A percentile compares a stretch with the other conserved stretches of the same genome.
These are phyloP conservation scores for Basileuterus tristriatus DNA, from an alignment of 2,797 vertebrate species.

Conservation along the genomic window DNA sequence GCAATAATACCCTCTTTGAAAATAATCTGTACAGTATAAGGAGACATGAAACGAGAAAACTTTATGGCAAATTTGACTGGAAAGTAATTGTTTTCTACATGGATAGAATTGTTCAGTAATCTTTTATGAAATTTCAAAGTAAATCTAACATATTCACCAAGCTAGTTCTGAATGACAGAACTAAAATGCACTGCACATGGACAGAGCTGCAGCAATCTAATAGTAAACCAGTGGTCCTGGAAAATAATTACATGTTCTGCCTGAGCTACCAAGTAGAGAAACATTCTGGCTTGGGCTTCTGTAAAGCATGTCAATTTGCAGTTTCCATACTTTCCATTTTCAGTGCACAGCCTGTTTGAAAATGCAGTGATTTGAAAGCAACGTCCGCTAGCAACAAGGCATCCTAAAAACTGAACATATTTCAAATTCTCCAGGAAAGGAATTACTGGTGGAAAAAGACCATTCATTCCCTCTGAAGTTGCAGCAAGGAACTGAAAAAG, in stretches of 20 bases:
- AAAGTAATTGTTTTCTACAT: slow-evolving; percentile 64
- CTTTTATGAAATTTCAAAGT: slow-evolving; percentile 48
- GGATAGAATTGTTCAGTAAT: slow-evolving; percentile 58
- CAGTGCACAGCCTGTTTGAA: not conserved
- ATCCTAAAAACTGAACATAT: slow-evolving; percentile 51
- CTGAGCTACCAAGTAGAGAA: slow-evolving; percentile 57
- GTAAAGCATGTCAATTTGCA: slow-evolving; percentile 55
- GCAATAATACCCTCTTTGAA: not conserved
- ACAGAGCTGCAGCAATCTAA: slow-evolving; percentile 38
- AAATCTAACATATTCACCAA: slow-evolving; percentile 50
- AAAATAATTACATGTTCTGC: slow-evolving; percentile 73
- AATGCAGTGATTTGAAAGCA: slow-evolving; percentile 58
- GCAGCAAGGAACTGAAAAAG: not conserved
- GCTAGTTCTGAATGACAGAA: slow-evolving; percentile 45
- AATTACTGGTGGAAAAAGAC: not conserved
- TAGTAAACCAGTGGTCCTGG: slow-evolving; percentile 16
- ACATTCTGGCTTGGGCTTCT: slow-evolving; percentile 28
- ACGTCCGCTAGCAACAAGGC: slow-evolving; percentile 9
- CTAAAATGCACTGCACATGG: not conserved
- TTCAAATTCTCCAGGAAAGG: not conserved
- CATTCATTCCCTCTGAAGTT: not conserved
- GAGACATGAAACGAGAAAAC: not conserved
- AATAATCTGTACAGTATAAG: slow-evolving; percentile 33
- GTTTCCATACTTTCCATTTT: slow-evolving; percentile 61
- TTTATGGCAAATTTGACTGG: slow-evolving; percentile 57